A percentile compares a stretch with the other conserved stretches of the same genome.
Evolutionary conservation across 2,113 vertebrate species (phyloP).

Genomic region (Pteropus alecto): DNA sequence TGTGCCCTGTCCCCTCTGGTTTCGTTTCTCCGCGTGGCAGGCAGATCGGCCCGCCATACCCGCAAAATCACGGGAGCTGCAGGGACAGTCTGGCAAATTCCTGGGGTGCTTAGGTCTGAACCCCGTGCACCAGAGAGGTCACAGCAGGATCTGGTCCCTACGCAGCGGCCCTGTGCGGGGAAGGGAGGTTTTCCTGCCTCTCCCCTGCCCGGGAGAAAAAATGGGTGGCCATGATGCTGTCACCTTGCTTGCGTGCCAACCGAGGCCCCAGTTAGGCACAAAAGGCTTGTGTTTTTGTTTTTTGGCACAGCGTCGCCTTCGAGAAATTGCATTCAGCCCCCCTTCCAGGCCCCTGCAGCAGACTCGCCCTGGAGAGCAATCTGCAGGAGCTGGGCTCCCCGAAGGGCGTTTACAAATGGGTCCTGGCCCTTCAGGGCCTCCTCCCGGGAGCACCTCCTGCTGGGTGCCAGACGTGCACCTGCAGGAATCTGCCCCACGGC

Average conservation of each 20-base stretch:
- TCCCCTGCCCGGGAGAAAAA: not conserved
- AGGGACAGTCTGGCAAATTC: not conserved
- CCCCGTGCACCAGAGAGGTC: not conserved
- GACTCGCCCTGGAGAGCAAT: not conserved
- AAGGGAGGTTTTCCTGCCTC: too few species aligned
- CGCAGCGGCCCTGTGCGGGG: not conserved
- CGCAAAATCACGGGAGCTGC: fast-evolving
- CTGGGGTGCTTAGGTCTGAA: fast-evolving
- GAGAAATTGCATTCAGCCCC: not conserved
- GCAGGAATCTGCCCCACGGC: not conserved
- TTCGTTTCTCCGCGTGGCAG: not conserved
- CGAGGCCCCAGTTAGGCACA: not conserved
- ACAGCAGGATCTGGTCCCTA: not conserved
- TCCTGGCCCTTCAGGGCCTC: not conserved
- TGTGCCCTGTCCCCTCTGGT: conserved; percentile 62
- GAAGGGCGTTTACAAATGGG: fast-evolving
- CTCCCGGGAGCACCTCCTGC: not conserved
- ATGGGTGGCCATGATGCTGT: fast-evolving
- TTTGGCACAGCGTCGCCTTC: not conserved
- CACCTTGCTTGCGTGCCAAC: not conserved
- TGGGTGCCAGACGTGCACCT: not conserved
- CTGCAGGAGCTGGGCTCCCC: not conserved
- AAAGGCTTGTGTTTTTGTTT: too few species aligned
- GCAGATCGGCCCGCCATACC: not conserved
- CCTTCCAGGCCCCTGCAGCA: not conserved